phyloP scores from a whole-genome alignment of 2,113 vertebrate genomes.

The Monopterus albus region DNA sequence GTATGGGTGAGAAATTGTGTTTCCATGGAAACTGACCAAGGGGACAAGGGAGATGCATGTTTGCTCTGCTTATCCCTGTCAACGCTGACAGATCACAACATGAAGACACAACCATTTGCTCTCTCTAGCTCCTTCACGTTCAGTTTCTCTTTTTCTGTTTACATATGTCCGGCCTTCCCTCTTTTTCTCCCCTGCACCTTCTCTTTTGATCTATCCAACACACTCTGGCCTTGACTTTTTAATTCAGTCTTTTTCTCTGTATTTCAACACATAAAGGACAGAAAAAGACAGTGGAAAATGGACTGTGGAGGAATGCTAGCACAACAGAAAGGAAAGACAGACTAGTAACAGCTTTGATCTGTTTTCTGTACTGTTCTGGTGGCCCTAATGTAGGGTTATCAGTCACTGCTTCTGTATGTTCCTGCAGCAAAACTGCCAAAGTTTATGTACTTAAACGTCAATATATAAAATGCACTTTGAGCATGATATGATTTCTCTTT shows the following conservation, averaged over 20 bases:
- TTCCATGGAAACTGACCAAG: constrained; percentile 82
- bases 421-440: not conserved
- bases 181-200: constrained; percentile 21
- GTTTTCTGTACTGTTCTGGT: constrained; percentile 14
- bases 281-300: constrained; percentile 22
- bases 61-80: constrained; percentile 68
- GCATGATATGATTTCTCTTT: not conserved
- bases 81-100: constrained; percentile 75
- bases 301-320: constrained; percentile 30
- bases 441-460: not conserved
- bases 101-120: constrained; percentile 52
- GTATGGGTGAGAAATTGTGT: constrained; percentile 65
- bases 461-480: not conserved
- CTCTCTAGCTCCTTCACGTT: constrained; percentile 38
- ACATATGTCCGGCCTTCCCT: constrained; percentile 26
- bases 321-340: not conserved
- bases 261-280: constrained; percentile 31
- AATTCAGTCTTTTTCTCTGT: not conserved
- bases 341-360: constrained; percentile 13
- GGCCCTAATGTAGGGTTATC: not conserved
- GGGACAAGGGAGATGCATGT: constrained; percentile 67
- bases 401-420: not conserved
- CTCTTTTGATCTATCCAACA: constrained; percentile 48
- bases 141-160: constrained; percentile 39
- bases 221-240: not conserved